Percentiles rank a stretch among this genome's conserved stretches.
These are phyloP conservation scores for Dicrurus megarhynchus DNA, from an alignment of 2,113 vertebrate genomes.

Conservation along the genomic window DNA sequence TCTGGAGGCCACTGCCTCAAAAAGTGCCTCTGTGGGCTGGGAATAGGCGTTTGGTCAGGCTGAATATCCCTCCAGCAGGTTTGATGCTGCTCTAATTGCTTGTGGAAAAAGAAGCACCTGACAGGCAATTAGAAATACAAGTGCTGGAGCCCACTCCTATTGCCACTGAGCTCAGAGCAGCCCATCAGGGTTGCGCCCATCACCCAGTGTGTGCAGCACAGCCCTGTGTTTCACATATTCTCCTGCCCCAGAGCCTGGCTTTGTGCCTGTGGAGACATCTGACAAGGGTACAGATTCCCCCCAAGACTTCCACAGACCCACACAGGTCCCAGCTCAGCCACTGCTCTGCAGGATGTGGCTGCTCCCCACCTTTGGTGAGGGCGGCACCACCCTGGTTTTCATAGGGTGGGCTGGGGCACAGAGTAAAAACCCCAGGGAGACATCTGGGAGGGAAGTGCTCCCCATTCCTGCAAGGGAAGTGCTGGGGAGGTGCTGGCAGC, in stretches of 20 bases:
- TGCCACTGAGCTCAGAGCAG: not conserved
- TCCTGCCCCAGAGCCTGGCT: not conserved
- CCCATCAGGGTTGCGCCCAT: not conserved
- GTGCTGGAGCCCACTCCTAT: not conserved
- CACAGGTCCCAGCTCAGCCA: not conserved
- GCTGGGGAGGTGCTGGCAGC: not conserved
- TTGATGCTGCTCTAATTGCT: not conserved
- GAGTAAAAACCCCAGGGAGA: not conserved
- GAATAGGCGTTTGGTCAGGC: not conserved
- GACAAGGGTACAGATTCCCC: not conserved
- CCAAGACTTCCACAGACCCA: accelerated
- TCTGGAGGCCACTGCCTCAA: not conserved
- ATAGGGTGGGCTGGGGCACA: not conserved
- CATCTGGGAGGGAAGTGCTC: not conserved
- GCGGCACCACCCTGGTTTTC: not conserved
- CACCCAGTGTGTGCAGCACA: not conserved
- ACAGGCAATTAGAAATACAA: not conserved
- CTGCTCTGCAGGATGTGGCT: not conserved
- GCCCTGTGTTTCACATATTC: not conserved
- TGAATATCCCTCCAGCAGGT: not conserved
- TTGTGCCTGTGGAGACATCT: not conserved
- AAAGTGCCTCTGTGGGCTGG: not conserved
- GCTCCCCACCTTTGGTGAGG: accelerated
- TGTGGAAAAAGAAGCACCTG: not conserved
- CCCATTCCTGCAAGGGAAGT: accelerated